Evolutionary conservation across 1,140 invertebrate species (phyloP).

Genomic region (Plectrocnemia conspersa): DNA sequence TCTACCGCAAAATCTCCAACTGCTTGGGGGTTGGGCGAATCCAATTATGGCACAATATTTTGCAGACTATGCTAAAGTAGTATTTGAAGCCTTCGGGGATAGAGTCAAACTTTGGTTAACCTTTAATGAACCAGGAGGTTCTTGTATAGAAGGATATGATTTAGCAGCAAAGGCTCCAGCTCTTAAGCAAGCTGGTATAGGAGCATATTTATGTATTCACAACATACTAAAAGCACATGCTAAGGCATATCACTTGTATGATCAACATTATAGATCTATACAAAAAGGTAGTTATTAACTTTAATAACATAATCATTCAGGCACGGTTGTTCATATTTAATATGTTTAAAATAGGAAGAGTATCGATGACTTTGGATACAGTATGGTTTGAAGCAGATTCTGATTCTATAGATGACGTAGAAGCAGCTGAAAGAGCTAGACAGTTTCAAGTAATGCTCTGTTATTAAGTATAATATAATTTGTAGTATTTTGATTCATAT

Average conservation of each 20-base stretch:
- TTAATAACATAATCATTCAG: conserved; percentile 26
- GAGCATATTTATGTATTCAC: conserved; percentile 50
- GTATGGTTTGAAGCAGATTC: conserved; percentile 50
- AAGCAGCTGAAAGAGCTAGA: conserved; percentile 48
- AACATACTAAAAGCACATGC: conserved; percentile 54
- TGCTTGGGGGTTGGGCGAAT: conserved; percentile 35
- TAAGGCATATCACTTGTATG: conserved; percentile 54
- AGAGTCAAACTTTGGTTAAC: conserved; percentile 41
- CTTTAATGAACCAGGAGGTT: conserved; percentile 40
- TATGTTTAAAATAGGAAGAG: conserved; percentile 37
- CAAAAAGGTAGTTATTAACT: conserved; percentile 49
- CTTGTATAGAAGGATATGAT: conserved; percentile 26
- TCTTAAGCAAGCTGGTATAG: conserved; percentile 40
- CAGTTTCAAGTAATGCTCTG: conserved; percentile 49
- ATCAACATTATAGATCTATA: conserved; percentile 48
- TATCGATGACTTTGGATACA: conserved; percentile 51
- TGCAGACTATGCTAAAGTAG: conserved; percentile 43
- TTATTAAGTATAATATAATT: background rate
- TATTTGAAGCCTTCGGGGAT: conserved; percentile 44
- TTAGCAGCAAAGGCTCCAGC: conserved; percentile 42
- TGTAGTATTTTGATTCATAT: conserved; percentile 26
- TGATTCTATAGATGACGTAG: conserved; percentile 41
- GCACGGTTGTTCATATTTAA: no score
- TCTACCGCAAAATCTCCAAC: conserved; percentile 34
- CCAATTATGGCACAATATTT: conserved; percentile 43